Conservation (phyloP, 2,888 invertebrate species). For the Xestobium rufovillosum region DNA sequence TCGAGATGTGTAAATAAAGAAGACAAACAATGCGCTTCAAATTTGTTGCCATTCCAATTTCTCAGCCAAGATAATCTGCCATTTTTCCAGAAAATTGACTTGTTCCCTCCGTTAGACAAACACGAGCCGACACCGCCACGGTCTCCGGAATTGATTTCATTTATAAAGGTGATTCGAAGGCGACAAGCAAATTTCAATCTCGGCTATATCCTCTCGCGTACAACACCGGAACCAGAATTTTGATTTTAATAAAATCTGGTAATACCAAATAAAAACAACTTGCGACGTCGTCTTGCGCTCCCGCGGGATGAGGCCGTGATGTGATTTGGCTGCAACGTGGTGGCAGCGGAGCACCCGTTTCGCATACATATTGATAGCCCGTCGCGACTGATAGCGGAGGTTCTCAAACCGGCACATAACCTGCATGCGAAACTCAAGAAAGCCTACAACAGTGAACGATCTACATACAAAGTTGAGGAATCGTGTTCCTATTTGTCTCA, state of each 20-base stretch:
- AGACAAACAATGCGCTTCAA: conserved; percentile 35
- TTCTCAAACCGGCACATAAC: conserved; percentile 25
- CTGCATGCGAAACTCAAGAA: conserved; percentile 29
- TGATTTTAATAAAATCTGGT: conserved; percentile 27
- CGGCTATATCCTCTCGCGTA: conserved; percentile 7
- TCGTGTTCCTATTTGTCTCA: no score
- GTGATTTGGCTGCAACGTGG: conserved; percentile 25
- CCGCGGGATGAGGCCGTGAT: conserved; percentile 23
- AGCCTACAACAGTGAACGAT: no score
- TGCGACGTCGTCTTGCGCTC: conserved; percentile 6
- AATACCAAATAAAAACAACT: conserved; percentile 25
- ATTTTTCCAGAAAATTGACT: conserved; percentile 37
- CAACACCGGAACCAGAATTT: no score
- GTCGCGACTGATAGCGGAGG: conserved; percentile 26
- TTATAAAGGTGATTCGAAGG: conserved; percentile 32
- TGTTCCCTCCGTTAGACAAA: conserved; percentile 33
- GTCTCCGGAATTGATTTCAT: conserved; percentile 36
- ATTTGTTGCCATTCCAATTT: conserved; percentile 36
- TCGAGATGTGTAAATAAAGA: conserved; percentile 30
- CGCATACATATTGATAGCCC: conserved; percentile 33
- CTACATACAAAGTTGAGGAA: no score
- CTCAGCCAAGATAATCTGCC: conserved; percentile 34
- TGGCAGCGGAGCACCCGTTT: conserved; percentile 20
- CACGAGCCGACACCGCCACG: conserved; percentile 27
- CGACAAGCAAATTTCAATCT: conserved; percentile 34